Base-by-base conservation (phyloP, 1,140 invertebrate species). In the Battus philenor region DNA sequence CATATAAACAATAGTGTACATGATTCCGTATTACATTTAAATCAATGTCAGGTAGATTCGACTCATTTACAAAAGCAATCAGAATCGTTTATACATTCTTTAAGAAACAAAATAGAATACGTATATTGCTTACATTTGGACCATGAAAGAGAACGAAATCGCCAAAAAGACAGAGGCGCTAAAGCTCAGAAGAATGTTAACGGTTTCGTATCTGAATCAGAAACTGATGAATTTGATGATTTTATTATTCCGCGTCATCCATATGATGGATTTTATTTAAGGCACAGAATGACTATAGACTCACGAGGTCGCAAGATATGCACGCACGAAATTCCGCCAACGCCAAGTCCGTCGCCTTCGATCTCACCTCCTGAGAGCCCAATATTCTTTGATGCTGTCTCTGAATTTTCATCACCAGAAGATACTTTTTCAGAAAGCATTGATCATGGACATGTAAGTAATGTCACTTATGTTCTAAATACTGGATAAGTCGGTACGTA, bases 241-340 rank as follows among this genome's bases (percentile, higher is more conserved):
- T 80, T 83, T 53, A 64, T 84, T 27, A 65, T 53, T 44, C 79
- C 80, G 11, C 69, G 82, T 38, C 86, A 87, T 54, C 84, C 83
- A 0, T 86, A 87, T 32, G 86, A 87, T 62, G 81, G 78, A 12
- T 87, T 74, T 57, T 87, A 86, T 49, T 71, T 86, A 48, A 65
- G 75, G 41, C 86, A 87, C 51, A 65, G 52, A 52, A 56, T 61
- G 29, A 77, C 76, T 33, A 63, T 86, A 44, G 80, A 86, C 47
- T 54, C 72, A n/a, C 55, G 58, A 9, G 83, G 82, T 6, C 60
- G 72, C 24, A 85, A 86, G 55, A 62, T 85, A 10, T 86, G 86
- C 51, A 68, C 61, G 6, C 82, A 86, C 47, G 77, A 86, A 70
- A 66, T 86, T 50, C 75, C 72, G 18, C 61, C 68, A 11, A 55